Evolutionary conservation across 2,888 invertebrate species (phyloP).

Genomic region (Pedicia rivosa): DNA sequence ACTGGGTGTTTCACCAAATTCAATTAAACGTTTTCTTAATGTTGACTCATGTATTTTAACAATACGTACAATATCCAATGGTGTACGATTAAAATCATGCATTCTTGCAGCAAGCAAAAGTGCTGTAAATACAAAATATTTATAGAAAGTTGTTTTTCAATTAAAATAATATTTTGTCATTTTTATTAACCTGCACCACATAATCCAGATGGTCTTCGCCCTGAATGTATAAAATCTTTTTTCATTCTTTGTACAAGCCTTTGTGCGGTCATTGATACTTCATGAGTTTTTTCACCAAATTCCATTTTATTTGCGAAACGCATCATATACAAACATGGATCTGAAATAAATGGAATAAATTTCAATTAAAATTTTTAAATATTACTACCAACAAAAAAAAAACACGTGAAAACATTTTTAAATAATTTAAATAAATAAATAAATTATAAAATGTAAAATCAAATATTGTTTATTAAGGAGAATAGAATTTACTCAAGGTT

Average conservation of each 20-base stretch:
- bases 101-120: conserved; percentile 85
- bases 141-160: neutral
- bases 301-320: conserved; percentile 88
- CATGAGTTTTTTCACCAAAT: conserved; percentile 82
- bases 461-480: too few relatives aligned
- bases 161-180: neutral
- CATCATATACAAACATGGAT: conserved; percentile 91
- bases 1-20: conserved; percentile 95
- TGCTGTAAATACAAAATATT: conserved; percentile 39
- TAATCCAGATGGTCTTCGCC: conserved; percentile 88
- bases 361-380: too few relatives aligned
- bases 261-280: conserved; percentile 88
- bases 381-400: too few relatives aligned
- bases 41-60: conserved; percentile 94
- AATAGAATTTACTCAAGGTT: too few relatives aligned
- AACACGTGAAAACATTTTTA: too few relatives aligned
- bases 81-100: conserved; percentile 78
- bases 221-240: conserved; percentile 92
- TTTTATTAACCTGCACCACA: conserved; percentile 77
- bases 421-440: too few relatives aligned
- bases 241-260: conserved; percentile 95
- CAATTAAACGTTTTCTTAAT: conserved; percentile 73
- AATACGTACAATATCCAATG: conserved; percentile 78
- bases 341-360: conserved; percentile 43
- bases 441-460: too few relatives aligned